phyloP scores from a whole-genome alignment of 2,888 invertebrate genomes.

The Epiblema foenella region DNA sequence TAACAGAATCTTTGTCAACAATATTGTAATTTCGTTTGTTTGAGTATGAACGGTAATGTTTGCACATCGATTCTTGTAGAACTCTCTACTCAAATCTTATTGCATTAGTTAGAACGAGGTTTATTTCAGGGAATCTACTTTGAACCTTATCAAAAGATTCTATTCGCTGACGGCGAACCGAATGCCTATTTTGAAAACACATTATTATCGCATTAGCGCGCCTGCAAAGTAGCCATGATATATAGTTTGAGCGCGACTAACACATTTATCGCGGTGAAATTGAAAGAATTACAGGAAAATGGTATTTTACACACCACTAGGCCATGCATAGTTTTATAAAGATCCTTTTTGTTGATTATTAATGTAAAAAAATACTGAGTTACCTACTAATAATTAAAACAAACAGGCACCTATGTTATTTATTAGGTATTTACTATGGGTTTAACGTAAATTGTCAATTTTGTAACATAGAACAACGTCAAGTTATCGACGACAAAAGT shows the following conservation, averaged over 20 bases:
- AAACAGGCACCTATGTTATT: too few relatives aligned
- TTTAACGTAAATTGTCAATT: not conserved
- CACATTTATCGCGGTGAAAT: not conserved
- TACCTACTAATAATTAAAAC: too few relatives aligned
- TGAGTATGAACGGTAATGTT: not conserved
- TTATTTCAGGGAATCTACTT: not conserved
- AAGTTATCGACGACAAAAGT: not conserved
- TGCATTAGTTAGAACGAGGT: not conserved
- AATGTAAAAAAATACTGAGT: too few relatives aligned
- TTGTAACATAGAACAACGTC: too few relatives aligned
- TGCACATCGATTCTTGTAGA: not conserved
- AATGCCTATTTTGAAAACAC: slow-evolving; percentile 35
- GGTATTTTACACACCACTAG: not conserved
- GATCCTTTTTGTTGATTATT: too few relatives aligned
- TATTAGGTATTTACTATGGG: not conserved
- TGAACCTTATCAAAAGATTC: slow-evolving; percentile 17
- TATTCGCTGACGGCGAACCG: not conserved
- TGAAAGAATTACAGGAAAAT: not conserved
- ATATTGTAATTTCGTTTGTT: not conserved
- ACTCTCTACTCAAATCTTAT: not conserved
- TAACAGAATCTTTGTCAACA: not conserved
- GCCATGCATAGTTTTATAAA: too few relatives aligned
- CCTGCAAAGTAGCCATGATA: not conserved
- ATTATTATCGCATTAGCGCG: slow-evolving; percentile 27
- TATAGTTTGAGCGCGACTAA: not conserved